Evolutionary conservation across 23 tunicate species (phyloP).

Genomic region (Ascidia mentula): DNA sequence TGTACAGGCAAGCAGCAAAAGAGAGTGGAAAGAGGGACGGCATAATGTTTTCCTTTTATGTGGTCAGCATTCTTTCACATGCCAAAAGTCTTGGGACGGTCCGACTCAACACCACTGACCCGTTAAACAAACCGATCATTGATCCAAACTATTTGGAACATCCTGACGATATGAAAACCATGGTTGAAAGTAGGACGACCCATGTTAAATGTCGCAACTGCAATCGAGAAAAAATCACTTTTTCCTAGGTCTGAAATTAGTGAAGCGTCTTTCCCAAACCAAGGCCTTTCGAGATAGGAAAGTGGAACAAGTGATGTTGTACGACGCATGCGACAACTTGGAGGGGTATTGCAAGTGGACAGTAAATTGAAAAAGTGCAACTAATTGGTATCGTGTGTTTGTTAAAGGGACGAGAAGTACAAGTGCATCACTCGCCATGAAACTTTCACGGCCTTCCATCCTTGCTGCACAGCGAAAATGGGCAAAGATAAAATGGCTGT

Average conservation of each 20-base stretch:
- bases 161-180: constrained; percentile 27
- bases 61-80: constrained; percentile 27
- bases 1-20: background rate
- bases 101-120: constrained; percentile 19
- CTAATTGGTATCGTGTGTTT: no score
- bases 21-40: background rate
- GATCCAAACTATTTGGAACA: constrained; percentile 45
- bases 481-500: constrained; percentile 40
- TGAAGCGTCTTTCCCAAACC: constrained; percentile 9
- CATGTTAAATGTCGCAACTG: background rate
- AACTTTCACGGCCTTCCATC: constrained; percentile 19
- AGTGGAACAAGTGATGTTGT: background rate
- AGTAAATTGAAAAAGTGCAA: no score
- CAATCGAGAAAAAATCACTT: background rate
- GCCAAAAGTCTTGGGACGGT: constrained; percentile 38
- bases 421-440: constrained; percentile 1
- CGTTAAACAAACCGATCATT: constrained; percentile 29
- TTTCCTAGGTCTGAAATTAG: background rate
- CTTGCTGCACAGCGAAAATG: constrained; percentile 40
- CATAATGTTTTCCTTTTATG: constrained; percentile 9
- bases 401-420: constrained; percentile 1
- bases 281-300: constrained; percentile 1
- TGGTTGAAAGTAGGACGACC: constrained; percentile 33
- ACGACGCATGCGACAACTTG: background rate
- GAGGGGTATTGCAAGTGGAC: no score